phyloP scores from a whole-genome alignment of 2,113 vertebrate species.

The Equus quagga region DNA sequence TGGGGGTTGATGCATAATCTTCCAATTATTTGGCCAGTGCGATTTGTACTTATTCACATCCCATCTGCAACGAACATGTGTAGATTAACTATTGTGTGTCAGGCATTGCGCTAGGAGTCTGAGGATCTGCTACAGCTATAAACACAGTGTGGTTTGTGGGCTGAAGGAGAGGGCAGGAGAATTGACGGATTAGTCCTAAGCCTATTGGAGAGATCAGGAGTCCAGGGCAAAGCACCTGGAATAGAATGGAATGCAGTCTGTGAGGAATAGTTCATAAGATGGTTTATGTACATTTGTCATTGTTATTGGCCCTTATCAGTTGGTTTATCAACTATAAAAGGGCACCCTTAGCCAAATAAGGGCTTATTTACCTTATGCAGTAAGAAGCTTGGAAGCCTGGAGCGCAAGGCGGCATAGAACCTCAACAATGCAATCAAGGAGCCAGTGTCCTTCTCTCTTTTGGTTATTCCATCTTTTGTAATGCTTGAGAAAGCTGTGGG shows the following conservation, averaged over 20 bases:
- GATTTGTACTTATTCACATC: slow-evolving; percentile 3
- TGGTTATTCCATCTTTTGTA: not conserved
- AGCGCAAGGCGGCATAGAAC: not conserved
- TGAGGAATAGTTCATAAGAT: not conserved
- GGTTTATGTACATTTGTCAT: not conserved
- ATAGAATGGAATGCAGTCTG: not conserved
- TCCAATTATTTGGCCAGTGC: not conserved
- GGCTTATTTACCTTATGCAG: not conserved
- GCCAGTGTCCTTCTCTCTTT: not conserved
- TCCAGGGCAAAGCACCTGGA: not conserved
- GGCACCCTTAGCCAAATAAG: not conserved
- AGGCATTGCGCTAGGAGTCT: not conserved
- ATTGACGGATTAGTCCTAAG: not conserved
- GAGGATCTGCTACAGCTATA: not conserved
- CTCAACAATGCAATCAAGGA: not conserved
- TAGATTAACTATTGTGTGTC: not conserved
- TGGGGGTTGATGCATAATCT: not conserved
- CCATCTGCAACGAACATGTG: not conserved
- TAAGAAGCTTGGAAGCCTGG: not conserved
- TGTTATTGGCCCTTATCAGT: not conserved
- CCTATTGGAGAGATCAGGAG: not conserved
- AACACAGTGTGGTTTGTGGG: not conserved
- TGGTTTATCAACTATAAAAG: not conserved
- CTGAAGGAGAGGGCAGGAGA: not conserved
- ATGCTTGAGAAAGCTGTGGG: not conserved